Evolutionary conservation across 2,888 invertebrate species (phyloP).

Genomic region (Poecilobothrus nobilitatus): DNA sequence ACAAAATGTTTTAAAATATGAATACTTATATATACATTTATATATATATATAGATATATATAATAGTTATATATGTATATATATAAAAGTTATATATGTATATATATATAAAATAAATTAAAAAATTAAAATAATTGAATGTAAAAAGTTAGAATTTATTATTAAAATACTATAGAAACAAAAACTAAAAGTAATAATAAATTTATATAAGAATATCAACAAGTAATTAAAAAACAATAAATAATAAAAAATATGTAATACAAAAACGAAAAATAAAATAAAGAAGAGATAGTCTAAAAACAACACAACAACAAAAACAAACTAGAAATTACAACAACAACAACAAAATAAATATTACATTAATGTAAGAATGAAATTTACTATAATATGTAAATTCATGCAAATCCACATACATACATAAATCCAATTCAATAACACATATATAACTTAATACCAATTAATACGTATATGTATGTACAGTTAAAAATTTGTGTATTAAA

Average conservation of each 20-base stretch:
- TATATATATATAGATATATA: constrained; percentile 11
- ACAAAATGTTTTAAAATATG: constrained; percentile 2
- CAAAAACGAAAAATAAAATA: constrained; percentile 15
- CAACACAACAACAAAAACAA: too few relatives aligned
- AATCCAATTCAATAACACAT: too few relatives aligned
- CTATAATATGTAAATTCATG: too few relatives aligned
- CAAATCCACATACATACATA: too few relatives aligned
- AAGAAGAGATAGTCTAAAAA: constrained; percentile 14
- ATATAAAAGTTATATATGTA: background rate
- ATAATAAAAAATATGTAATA: constrained; percentile 18
- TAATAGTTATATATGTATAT: constrained; percentile 7
- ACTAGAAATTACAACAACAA: too few relatives aligned
- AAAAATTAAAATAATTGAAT: constrained; percentile 30
- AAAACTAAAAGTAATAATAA: constrained; percentile 9
- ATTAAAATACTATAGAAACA: constrained; percentile 8
- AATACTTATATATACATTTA: constrained; percentile 3
- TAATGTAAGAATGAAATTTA: too few relatives aligned
- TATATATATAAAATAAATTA: constrained; percentile 29
- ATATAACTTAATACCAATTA: too few relatives aligned
- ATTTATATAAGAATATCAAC: background rate
- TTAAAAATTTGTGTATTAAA: too few relatives aligned
- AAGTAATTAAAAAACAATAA: constrained; percentile 12
- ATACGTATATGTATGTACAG: too few relatives aligned
- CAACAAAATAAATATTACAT: too few relatives aligned
- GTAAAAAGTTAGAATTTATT: constrained; percentile 23